Evolutionary conservation across 2,797 vertebrate species (phyloP), one percentile per base, ranked within the genome.

Genomic region (Lepus townsendii): DNA sequence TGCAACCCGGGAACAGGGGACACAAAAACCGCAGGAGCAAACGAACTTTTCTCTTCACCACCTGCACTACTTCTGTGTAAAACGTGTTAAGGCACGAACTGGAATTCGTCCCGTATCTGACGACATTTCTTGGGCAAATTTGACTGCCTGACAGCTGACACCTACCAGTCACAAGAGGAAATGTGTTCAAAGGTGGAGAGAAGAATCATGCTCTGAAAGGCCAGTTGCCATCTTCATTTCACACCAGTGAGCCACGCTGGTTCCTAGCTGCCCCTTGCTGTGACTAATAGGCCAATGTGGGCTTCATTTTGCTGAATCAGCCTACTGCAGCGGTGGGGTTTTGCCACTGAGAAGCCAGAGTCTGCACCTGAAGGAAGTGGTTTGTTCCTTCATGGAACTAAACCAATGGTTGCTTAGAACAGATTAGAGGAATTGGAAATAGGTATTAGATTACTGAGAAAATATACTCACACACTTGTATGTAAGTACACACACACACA

Each of bases 401-500:
- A 84, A 47, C 24, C 72, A 87, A 93, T 22, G 87, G 54, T 71
- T 92, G 54, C 79, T 96, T 73, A 76, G 65, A 87, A 32, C 19
- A 91, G 87, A 60, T 94, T 17, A 27, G 26, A n/a, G 42, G 57
- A 73, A 84, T 62, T 90, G 27, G 47, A 79, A 88, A 80, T 66
- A 77, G 75, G 62, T 60, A 20, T 63, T 84, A 52, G 35, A 47
- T 79, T 88, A 38, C 17, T 47, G 26, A 79, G 24, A 84, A 92
- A 83, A 77, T 66, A 32, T 7, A 66, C 24, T 52, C 8, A 5
- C 5, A 20, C 2, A 24, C 7, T 0, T 62, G 17, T 24, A 19
- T 12, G 8, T 17, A 2, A 24, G 3, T 6, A n/a, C 27, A 54
- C 17, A 42, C 30, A 16, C 19, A 20, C 22, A 27, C 0, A 42